Evolutionary conservation across 2,113 vertebrate genomes (phyloP).

Genomic region (Protomyctophum bolini): DNA sequence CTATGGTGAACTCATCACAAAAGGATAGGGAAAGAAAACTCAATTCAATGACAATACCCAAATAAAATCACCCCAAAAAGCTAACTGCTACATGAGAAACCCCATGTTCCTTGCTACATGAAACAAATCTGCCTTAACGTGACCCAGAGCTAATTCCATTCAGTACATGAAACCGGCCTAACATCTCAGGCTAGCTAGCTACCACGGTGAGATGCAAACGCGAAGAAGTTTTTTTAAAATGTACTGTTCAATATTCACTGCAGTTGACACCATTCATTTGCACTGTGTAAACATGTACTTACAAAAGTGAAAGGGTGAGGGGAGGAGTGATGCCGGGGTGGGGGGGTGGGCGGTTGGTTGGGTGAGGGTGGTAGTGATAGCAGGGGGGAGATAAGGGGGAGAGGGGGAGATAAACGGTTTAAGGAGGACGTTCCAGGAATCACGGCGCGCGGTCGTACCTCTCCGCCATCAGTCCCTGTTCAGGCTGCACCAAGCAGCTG

Average conservation of each 20-base stretch:
- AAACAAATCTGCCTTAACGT: constrained; percentile 46
- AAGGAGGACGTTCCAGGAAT: constrained; percentile 49
- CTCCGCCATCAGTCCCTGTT: constrained; percentile 83
- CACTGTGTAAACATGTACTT: constrained; percentile 83
- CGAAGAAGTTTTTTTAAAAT: constrained; percentile 36
- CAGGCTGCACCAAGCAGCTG: constrained; percentile 94
- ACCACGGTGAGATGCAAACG: constrained; percentile 46
- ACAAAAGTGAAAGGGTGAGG: constrained; percentile 73
- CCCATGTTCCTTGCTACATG: constrained; percentile 63
- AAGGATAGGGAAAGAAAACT: not conserved
- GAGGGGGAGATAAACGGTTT: constrained; percentile 18
- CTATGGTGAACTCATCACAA: constrained; percentile 2
- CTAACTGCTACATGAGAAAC: constrained; percentile 64
- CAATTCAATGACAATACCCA: not conserved
- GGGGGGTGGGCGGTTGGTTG: not conserved
- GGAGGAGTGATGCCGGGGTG: constrained; percentile 15
- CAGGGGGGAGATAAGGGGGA: constrained; percentile 25
- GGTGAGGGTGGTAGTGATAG: constrained; percentile 13
- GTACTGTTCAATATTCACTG: constrained; percentile 65
- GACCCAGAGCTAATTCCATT: constrained; percentile 47
- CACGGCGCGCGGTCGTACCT: constrained; percentile 42
- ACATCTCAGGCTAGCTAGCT: constrained; percentile 37
- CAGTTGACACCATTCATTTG: constrained; percentile 71
- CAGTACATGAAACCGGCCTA: constrained; percentile 39
- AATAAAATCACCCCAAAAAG: constrained; percentile 23